Conservation (phyloP, 2,113 vertebrate species). For the Planiliza haematocheilus region DNA sequence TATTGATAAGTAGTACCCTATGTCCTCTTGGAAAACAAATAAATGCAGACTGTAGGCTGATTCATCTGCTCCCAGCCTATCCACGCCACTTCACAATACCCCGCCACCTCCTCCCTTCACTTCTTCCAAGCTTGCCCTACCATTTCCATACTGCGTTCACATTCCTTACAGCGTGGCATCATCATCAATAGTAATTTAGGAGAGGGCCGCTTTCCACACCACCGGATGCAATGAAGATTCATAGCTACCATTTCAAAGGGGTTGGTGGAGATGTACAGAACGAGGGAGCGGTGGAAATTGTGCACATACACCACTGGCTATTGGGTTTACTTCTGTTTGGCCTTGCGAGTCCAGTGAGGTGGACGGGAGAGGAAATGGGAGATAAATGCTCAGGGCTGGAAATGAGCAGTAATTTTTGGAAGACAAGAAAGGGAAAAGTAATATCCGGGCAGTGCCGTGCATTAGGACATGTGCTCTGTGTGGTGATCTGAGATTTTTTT, state of each 20-base stretch:
- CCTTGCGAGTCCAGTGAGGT: constrained; percentile 73
- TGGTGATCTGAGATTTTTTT: background rate
- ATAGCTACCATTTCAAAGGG: constrained; percentile 81
- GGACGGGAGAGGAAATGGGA: constrained; percentile 39
- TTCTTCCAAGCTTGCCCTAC: constrained; percentile 51
- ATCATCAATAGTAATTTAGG: constrained; percentile 86
- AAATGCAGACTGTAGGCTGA: constrained; percentile 46
- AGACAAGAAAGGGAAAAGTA: constrained; percentile 29
- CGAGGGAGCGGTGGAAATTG: constrained; percentile 65
- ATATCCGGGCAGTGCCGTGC: constrained; percentile 28
- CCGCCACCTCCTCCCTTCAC: constrained; percentile 24
- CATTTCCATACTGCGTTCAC: constrained; percentile 76
- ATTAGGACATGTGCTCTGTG: constrained; percentile 28
- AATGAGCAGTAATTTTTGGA: constrained; percentile 60
- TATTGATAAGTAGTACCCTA: constrained; percentile 13
- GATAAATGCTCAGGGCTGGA: constrained; percentile 68
- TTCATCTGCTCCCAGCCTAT: constrained; percentile 38
- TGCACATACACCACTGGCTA: constrained; percentile 64
- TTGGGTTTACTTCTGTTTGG: constrained; percentile 69
- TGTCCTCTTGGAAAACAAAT: constrained; percentile 42
- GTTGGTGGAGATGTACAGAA: constrained; percentile 44
- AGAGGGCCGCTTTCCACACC: constrained; percentile 77
- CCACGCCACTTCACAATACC: constrained; percentile 11
- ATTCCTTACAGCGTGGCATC: constrained; percentile 74
- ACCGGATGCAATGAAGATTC: constrained; percentile 84